Base-by-base conservation (phyloP, 2,113 vertebrate genomes). In the Mirza zaza region DNA sequence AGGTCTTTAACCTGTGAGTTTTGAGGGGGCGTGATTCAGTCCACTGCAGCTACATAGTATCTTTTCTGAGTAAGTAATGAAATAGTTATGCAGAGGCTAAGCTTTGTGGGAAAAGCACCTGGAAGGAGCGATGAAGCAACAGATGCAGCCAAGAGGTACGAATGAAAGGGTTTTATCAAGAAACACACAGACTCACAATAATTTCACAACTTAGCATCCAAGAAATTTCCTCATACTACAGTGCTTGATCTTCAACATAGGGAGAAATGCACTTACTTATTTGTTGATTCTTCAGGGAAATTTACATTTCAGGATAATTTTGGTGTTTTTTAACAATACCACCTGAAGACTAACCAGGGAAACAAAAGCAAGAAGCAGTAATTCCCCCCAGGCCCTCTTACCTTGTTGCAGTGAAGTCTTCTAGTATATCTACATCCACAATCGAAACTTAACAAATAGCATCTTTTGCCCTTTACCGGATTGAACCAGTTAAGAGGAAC, bases 271-370 rank as follows among this genome's bases (percentile, higher is more conserved):
- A 34, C 25, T 55, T 84, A 85, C 23, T 13, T 61, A 4, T 52
- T 79, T 65, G 87, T 79, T 65, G 87, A 88, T 75, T 91, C 12
- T 76, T 77, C 48, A 89, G 48, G 27, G 55, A 91, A 91, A 65
- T 88, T 61, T 95, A 75, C 18, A 75, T 61, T 93, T 84, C 63
- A 75, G n/a, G 70, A 36, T 65, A 59, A 59, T 67, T 79, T 25
- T 75, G 5, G 6, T 73, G 14, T 29, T 84, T 92, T 87, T 96
- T 23, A 10, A 57, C 7, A 57, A 57, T 21, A 21, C 55, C 25
- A 34, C 57, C 42, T 93, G 61, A 75, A 63, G 23, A 75, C 71
- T 87, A 83, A 48, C 8, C 55, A 77, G 20, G 96, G 42, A 87
- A 95, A 84, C 42, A 95, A 87, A 76, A 75, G 34, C 14, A 45